Evolutionary conservation across 2,888 invertebrate genomes (phyloP).

Genomic region (Diplazon laetatorius): DNA sequence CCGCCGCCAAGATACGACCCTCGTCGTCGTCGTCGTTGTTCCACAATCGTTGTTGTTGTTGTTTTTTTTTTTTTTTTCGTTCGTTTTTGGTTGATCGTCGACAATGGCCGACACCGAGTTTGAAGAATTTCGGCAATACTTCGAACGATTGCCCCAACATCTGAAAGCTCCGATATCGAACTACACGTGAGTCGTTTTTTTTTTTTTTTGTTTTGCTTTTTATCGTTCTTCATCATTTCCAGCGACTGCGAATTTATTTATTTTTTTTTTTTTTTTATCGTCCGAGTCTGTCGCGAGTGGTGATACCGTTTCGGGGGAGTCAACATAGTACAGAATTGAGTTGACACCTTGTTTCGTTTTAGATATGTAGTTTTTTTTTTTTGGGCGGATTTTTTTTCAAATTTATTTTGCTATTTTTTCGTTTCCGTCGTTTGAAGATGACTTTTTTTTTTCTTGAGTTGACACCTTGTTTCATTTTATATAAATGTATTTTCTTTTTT

Average conservation of each 20-base stretch:
- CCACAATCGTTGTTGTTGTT: constrained; percentile 30
- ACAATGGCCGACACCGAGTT: constrained; percentile 96
- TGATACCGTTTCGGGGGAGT: constrained; percentile 3
- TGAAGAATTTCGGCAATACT: constrained; percentile 95
- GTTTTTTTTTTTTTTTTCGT: too few relatives aligned
- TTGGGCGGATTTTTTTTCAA: too few relatives aligned
- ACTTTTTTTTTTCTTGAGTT: too few relatives aligned
- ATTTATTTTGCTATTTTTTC: background rate
- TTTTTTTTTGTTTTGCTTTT: background rate
- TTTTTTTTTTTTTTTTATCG: too few relatives aligned
- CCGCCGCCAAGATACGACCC: constrained; percentile 63
- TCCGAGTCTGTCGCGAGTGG: too few relatives aligned
- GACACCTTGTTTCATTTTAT: too few relatives aligned
- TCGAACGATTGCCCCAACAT: constrained; percentile 91
- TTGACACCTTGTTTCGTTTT: constrained; percentile 14
- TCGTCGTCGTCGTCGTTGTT: constrained; percentile 51
- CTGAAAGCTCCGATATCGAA: constrained; percentile 91
- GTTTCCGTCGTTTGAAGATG: too few relatives aligned
- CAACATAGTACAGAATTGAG: constrained; percentile 1
- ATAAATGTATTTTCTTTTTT: too few relatives aligned
- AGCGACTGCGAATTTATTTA: too few relatives aligned
- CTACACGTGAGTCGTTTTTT: constrained; percentile 91
- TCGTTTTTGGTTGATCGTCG: too few relatives aligned
- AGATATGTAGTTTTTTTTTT: background rate
- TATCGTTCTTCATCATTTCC: background rate